Evolutionary conservation across 2,113 vertebrate genomes (phyloP).

Genomic region (Pollachius pollachius): DNA sequence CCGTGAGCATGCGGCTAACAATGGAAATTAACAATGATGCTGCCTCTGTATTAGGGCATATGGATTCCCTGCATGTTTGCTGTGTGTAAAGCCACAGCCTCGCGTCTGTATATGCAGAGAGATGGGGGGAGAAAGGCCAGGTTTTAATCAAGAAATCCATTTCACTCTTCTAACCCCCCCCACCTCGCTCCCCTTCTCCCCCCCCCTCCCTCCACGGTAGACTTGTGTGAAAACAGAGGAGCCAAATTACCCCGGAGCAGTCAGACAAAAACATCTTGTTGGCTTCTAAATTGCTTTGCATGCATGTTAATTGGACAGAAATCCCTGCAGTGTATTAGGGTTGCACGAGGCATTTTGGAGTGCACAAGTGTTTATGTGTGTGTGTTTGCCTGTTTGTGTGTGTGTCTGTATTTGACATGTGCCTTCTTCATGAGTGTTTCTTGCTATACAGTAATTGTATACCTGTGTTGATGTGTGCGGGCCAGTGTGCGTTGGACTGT

Average conservation of each 20-base stretch:
- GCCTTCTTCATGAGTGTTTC: neutral
- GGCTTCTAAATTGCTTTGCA: conserved; percentile 80
- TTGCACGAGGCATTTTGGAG: conserved; percentile 40
- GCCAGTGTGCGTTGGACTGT: conserved; percentile 17
- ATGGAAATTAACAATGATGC: conserved; percentile 80
- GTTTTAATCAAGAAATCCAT: conserved; percentile 83
- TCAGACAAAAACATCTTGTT: conserved; percentile 81
- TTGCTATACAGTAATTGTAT: neutral
- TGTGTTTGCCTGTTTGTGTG: conserved; percentile 20
- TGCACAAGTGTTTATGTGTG: conserved; percentile 26
- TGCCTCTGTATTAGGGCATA: conserved; percentile 74
- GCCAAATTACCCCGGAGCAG: conserved; percentile 77
- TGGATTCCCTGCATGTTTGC: conserved; percentile 78
- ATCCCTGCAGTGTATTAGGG: conserved; percentile 76
- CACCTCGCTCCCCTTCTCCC: conserved; percentile 23
- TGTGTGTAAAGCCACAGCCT: conserved; percentile 52
- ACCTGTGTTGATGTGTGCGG: conserved; percentile 22
- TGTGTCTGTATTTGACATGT: neutral
- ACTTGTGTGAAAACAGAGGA: conserved; percentile 70
- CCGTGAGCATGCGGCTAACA: conserved; percentile 73
- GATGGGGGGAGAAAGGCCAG: conserved; percentile 55
- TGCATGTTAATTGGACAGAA: conserved; percentile 83
- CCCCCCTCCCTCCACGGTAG: conserved; percentile 51
- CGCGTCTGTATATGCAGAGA: conserved; percentile 47
- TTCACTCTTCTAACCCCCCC: conserved; percentile 70